Evolutionary conservation across 2,797 vertebrate genomes (phyloP).

Genomic region (Petrocephalus schoutedeni): DNA sequence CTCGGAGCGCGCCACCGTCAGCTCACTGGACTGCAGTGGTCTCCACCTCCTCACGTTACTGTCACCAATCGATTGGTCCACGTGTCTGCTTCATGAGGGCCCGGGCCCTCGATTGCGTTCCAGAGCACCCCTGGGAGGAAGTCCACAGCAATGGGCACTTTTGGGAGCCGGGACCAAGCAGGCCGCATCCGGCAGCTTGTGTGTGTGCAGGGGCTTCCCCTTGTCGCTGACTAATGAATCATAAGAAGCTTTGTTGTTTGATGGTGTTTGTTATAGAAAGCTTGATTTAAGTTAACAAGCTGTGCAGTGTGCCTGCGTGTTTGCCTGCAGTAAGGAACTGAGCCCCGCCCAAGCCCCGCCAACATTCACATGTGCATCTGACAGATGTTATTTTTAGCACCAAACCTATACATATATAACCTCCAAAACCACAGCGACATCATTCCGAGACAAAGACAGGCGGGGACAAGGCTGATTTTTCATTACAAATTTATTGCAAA

Average conservation of each 20-base stretch:
- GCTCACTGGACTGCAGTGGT: too few relatives aligned
- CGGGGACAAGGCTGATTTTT: slow-evolving; percentile 40
- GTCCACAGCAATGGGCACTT: not conserved
- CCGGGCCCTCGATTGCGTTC: not conserved
- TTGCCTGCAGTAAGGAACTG: not conserved
- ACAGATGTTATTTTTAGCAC: not conserved
- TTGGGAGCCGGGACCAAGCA: not conserved
- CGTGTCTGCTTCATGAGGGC: too few relatives aligned
- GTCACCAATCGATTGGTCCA: not conserved
- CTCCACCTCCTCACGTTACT: not conserved
- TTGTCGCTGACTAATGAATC: not conserved
- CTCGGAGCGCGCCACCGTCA: too few relatives aligned
- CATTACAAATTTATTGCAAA: slow-evolving; percentile 76
- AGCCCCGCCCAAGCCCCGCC: not conserved
- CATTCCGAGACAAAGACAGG: slow-evolving; percentile 28
- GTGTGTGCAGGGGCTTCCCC: not conserved
- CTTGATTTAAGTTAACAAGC: not conserved
- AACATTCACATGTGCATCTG: not conserved
- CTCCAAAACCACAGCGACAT: not conserved
- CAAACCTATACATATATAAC: not conserved
- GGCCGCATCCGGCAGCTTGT: not conserved
- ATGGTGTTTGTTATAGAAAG: not conserved
- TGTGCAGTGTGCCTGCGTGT: not conserved
- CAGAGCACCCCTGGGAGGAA: not conserved
- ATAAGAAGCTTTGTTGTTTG: not conserved